phyloP scores from a whole-genome alignment of 2,113 vertebrate genomes.

The Cercocebus atys region DNA sequence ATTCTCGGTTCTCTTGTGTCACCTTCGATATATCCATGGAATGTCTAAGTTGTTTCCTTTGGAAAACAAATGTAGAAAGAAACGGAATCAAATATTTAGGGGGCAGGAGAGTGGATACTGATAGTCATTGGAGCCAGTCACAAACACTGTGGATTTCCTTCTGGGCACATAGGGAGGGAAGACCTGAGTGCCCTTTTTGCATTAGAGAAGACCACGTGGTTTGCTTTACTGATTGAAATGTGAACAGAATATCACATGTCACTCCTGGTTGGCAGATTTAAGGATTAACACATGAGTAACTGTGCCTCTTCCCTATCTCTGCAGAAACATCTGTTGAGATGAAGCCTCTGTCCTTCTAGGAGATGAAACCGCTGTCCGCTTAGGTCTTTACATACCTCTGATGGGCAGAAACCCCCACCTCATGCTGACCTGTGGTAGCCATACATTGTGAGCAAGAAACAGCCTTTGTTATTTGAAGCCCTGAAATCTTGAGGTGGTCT shows the following conservation, averaged over 20 bases:
- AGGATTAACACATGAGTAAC: neutral
- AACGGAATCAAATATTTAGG: neutral
- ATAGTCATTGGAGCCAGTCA: neutral
- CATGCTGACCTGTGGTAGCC: neutral
- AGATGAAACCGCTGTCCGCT: neutral
- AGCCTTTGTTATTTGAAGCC: neutral
- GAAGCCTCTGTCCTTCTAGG: neutral
- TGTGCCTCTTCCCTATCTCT: neutral
- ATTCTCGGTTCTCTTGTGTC: neutral
- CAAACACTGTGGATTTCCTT: neutral
- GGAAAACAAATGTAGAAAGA: neutral
- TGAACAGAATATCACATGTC: neutral
- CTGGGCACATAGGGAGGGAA: neutral
- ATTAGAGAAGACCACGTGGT: neutral
- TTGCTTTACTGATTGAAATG: neutral
- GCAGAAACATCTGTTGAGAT: neutral
- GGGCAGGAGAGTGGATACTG: neutral
- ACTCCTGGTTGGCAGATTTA: neutral
- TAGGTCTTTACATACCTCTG: neutral
- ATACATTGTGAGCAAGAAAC: neutral
- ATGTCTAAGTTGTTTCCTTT: neutral
- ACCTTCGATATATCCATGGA: neutral
- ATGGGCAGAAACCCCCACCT: neutral
- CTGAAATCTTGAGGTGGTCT: neutral
- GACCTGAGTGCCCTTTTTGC: neutral